Percentiles rank a stretch among this genome's conserved stretches.
phyloP scores from a whole-genome alignment of 2,113 vertebrate genomes.

The Panurus biarmicus region DNA sequence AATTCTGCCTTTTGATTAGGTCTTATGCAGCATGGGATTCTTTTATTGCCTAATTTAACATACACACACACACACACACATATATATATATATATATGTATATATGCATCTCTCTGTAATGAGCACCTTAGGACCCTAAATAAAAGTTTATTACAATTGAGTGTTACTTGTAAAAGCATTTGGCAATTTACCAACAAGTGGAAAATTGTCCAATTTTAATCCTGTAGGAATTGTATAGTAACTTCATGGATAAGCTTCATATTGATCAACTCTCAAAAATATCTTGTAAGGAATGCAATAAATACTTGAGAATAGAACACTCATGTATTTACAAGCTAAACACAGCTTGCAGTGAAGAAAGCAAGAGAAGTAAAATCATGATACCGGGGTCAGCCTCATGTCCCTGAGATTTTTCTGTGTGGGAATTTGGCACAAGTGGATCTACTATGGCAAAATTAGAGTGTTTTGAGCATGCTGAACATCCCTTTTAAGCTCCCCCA shows the following conservation, averaged over 20 bases:
- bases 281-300: neutral
- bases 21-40: neutral
- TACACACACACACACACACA: neutral
- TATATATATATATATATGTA: neutral
- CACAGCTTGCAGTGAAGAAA: neutral
- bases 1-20: slow-evolving; percentile 13
- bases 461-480: slow-evolving; percentile 21
- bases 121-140: neutral
- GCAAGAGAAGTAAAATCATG: neutral
- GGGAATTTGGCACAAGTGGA: slow-evolving; percentile 40
- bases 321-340: neutral
- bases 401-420: slow-evolving; percentile 24
- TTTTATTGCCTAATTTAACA: neutral
- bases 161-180: neutral
- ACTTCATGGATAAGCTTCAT: neutral
- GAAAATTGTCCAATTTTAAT: neutral
- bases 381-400: neutral
- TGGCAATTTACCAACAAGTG: neutral
- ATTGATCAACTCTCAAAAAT: neutral
- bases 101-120: neutral
- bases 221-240: neutral
- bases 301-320: neutral
- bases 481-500: slow-evolving; percentile 23
- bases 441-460: slow-evolving; percentile 11
- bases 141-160: slow-evolving; percentile 3